These are phyloP conservation scores for Heliconius hewitsoni DNA, from an alignment of 1,140 invertebrate species.

Conservation along the genomic window DNA sequence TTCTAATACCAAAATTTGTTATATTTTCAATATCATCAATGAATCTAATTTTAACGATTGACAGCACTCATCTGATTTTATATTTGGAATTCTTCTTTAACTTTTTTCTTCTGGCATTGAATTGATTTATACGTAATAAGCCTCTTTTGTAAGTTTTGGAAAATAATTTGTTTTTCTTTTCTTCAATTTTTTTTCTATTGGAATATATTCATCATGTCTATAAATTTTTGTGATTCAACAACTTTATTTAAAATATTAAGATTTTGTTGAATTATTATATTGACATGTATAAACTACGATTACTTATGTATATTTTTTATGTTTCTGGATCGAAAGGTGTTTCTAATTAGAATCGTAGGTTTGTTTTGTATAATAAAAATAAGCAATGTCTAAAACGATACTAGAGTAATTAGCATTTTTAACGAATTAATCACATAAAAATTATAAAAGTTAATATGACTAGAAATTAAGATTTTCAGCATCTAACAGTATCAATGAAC, in stretches of 20 bases:
- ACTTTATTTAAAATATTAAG: too few species aligned
- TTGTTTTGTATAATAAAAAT: too few species aligned
- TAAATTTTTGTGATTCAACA: neutral
- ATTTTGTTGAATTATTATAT: too few species aligned
- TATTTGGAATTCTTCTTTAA: conserved; percentile 64
- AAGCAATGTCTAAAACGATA: too few species aligned
- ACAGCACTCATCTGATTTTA: conserved; percentile 55
- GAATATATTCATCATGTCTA: too few species aligned
- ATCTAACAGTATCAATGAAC: neutral
- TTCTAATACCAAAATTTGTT: conserved; percentile 60
- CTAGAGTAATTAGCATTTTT: too few species aligned
- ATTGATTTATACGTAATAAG: conserved; percentile 29
- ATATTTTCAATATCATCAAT: conserved; percentile 34
- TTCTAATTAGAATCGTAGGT: too few species aligned
- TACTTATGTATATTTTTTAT: too few species aligned
- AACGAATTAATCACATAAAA: too few species aligned
- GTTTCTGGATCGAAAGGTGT: too few species aligned
- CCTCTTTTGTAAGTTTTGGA: conserved; percentile 17
- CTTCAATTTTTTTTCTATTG: neutral
- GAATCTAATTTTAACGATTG: conserved; percentile 57
- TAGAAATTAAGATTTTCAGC: neutral
- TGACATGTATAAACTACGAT: too few species aligned
- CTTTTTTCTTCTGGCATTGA: conserved; percentile 46
- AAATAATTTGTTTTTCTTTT: neutral
- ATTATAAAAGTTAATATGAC: neutral